phyloP scores from a whole-genome alignment of 2,797 vertebrate species.

The Parotocinclus haroldoi region DNA sequence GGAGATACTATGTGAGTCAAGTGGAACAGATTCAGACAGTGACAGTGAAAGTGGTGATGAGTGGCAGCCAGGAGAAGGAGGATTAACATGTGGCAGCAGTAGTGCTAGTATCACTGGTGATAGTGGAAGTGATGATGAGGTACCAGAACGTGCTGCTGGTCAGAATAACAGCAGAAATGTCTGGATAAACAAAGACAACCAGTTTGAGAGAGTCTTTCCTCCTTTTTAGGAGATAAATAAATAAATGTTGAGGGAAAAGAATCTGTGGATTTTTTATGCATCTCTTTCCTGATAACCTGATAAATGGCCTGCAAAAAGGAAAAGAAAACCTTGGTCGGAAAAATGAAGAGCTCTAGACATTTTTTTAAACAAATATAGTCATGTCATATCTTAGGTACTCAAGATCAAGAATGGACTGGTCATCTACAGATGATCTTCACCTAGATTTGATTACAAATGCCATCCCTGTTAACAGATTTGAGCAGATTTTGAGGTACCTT shows the following conservation, averaged over 20 bases:
- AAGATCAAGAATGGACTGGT: constrained; percentile 45
- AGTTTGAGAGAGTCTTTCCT: constrained; percentile 31
- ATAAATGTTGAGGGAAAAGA: constrained; percentile 21
- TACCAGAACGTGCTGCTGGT: constrained; percentile 1
- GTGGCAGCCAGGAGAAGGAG: not conserved
- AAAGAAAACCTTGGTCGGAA: constrained; percentile 10
- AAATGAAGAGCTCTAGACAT: constrained; percentile 7
- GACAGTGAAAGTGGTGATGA: not conserved
- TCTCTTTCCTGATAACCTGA: no score
- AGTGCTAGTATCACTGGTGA: not conserved
- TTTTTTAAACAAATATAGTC: constrained; percentile 31
- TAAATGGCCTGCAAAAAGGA: no score
- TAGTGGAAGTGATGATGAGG: constrained; percentile 4
- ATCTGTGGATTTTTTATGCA: not conserved
- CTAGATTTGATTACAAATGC: constrained; percentile 26
- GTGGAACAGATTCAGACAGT: not conserved
- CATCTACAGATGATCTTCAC: not conserved
- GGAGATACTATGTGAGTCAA: constrained; percentile 3
- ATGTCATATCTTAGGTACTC: constrained; percentile 9
- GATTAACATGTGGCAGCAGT: not conserved
- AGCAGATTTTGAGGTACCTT: constrained; percentile 33
- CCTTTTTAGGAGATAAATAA: constrained; percentile 32
- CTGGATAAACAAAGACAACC: constrained; percentile 39
- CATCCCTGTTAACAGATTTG: constrained; percentile 40
- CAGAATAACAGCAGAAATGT: constrained; percentile 9